A percentile compares a stretch with the other conserved stretches of the same genome.
These are phyloP conservation scores for Gasterosteus aculeatus DNA, from an alignment of 2,113 vertebrate genomes.

Conservation along the genomic window DNA sequence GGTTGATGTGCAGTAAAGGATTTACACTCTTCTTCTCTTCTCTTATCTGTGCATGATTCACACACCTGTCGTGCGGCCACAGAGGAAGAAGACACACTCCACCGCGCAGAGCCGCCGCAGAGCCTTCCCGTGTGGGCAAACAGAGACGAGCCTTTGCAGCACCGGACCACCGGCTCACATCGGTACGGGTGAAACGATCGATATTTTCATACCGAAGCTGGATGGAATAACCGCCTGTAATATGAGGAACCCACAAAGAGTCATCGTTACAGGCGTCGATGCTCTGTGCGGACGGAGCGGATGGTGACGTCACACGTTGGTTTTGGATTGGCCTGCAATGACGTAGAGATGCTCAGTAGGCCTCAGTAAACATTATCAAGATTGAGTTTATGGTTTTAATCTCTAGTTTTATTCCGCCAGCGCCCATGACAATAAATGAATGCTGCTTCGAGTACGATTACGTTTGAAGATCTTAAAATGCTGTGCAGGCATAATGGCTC, in stretches of 20 bases:
- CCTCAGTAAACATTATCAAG: neutral
- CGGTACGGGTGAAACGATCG: neutral
- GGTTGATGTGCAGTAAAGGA: constrained; percentile 46
- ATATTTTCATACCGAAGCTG: neutral
- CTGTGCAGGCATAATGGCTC: neutral
- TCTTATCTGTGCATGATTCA: constrained; percentile 48
- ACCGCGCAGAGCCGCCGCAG: neutral
- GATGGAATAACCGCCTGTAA: constrained; percentile 4
- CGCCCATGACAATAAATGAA: neutral
- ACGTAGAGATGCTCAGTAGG: too few species aligned
- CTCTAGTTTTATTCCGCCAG: neutral
- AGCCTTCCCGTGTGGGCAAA: constrained; percentile 36
- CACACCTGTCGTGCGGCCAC: constrained; percentile 25
- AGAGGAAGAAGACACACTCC: constrained; percentile 9
- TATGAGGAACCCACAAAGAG: neutral
- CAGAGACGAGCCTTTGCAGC: constrained; percentile 10
- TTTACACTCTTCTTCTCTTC: constrained; percentile 52
- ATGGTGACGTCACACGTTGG: neutral
- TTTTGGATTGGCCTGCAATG: neutral
- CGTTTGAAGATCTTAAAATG: neutral
- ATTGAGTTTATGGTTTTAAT: neutral
- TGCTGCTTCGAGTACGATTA: neutral
- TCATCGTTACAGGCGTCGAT: neutral
- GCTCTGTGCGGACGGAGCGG: neutral
- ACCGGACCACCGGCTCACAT: neutral